Conservation (phyloP, 2,797 vertebrate species). For the Nyctibius grandis region DNA sequence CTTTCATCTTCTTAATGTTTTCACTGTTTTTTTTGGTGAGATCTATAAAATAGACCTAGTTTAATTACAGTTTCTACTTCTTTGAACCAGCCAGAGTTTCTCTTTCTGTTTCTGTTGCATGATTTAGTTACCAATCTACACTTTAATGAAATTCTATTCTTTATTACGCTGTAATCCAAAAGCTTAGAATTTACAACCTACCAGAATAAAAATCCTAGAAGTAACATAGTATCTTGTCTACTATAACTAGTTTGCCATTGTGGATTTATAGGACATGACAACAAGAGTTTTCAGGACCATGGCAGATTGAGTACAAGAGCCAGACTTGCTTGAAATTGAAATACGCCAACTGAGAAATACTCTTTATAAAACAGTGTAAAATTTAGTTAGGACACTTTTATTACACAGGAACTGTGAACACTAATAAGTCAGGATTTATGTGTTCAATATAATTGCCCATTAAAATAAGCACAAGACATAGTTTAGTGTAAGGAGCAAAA, state of each 20-base stretch:
- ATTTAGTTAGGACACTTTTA: slow-evolving; percentile 50
- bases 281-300: neutral
- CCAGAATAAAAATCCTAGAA: neutral
- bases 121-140: neutral
- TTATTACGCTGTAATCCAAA: slow-evolving; percentile 10
- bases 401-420: slow-evolving; percentile 8
- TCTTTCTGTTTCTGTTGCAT: neutral
- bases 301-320: neutral
- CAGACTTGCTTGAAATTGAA: slow-evolving; percentile 52
- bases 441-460: slow-evolving; percentile 39
- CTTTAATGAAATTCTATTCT: neutral
- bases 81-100: neutral
- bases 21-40: neutral
- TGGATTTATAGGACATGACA: slow-evolving; percentile 46
- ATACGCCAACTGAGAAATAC: slow-evolving; percentile 15
- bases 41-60: neutral
- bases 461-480: slow-evolving; percentile 23
- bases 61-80: neutral
- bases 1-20: neutral
- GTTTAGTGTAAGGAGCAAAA: slow-evolving; percentile 30
- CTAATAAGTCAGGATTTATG: slow-evolving; percentile 40
- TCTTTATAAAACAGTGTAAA: slow-evolving; percentile 24
- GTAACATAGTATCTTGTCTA: neutral
- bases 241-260: neutral
- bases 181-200: slow-evolving; percentile 27